Evolutionary conservation across 2,888 invertebrate species (phyloP).

Genomic region (Pasiphila rectangulata): DNA sequence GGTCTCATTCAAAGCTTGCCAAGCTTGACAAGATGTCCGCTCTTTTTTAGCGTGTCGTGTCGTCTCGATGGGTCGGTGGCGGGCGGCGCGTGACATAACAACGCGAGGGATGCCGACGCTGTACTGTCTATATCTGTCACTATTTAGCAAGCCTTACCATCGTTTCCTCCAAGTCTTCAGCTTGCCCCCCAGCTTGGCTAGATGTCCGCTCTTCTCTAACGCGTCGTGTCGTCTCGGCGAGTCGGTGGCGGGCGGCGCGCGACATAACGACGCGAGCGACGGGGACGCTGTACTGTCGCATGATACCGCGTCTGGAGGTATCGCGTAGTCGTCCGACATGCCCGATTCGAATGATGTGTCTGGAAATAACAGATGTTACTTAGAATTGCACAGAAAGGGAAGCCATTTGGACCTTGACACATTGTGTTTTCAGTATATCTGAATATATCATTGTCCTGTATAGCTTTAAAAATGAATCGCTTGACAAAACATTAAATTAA

Average conservation of each 20-base stretch:
- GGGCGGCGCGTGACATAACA: conserved; percentile 52
- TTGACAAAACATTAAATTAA: no score
- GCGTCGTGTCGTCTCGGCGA: conserved; percentile 84
- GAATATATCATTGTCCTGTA: no score
- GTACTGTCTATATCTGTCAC: no score
- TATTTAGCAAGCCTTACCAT: no score
- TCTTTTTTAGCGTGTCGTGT: conserved; percentile 92
- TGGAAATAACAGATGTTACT: conserved; percentile 49
- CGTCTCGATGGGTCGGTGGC: conserved; percentile 64
- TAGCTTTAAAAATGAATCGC: no score
- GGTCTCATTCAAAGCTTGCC: no score
- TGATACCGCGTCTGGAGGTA: conserved; percentile 96
- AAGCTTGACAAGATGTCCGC: conserved; percentile 91
- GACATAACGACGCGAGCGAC: conserved; percentile 82
- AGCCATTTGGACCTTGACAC: no score
- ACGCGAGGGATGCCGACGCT: conserved; percentile 88
- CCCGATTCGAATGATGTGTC: conserved; percentile 96
- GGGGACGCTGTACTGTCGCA: conserved; percentile 89
- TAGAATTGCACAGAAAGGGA: background rate
- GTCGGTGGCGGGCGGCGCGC: conserved; percentile 50
- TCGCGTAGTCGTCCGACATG: conserved; percentile 97
- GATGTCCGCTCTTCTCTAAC: conserved; percentile 92
- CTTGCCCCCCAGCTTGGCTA: conserved; percentile 95
- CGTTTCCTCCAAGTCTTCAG: conserved; percentile 97
- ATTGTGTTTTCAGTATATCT: no score